Percentiles rank a stretch among this genome's conserved stretches.
Conservation (phyloP, 1,140 invertebrate genomes). For the Chironomus striatipennis region DNA sequence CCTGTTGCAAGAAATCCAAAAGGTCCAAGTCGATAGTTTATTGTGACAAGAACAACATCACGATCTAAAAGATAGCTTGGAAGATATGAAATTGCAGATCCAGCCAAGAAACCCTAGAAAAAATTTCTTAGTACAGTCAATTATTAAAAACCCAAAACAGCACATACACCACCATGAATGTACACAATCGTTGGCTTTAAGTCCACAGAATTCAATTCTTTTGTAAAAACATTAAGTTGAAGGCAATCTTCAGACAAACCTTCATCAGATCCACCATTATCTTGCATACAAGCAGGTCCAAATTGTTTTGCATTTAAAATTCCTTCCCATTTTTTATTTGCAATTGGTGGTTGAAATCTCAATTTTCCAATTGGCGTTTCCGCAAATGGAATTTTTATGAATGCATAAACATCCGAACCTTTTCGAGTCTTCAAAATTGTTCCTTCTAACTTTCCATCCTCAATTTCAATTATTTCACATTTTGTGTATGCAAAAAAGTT, state of each 20-base stretch:
- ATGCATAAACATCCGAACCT: constrained; percentile 46
- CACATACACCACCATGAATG: constrained; percentile 35
- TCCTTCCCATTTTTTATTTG: not conserved
- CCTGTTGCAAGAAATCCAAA: constrained; percentile 49
- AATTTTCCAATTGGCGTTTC: constrained; percentile 52
- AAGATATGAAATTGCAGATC: constrained; percentile 32
- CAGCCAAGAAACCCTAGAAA: constrained; percentile 31
- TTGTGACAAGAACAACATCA: constrained; percentile 42
- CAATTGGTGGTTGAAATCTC: constrained; percentile 42
- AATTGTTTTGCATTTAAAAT: not conserved
- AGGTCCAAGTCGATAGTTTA: constrained; percentile 43
- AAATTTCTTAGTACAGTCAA: no score
- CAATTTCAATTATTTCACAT: constrained; percentile 38
- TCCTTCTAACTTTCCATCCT: constrained; percentile 41
- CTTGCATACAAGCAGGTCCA: not conserved
- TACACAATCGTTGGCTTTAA: constrained; percentile 35
- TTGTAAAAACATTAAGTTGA: constrained; percentile 70
- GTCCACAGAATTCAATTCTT: constrained; percentile 27
- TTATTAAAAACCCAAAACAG: not conserved
- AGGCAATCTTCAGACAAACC: constrained; percentile 67
- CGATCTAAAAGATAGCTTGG: constrained; percentile 40
- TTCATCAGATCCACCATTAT: constrained; percentile 27
- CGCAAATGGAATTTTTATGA: constrained; percentile 59
- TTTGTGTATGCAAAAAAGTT: not conserved
- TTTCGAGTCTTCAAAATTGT: constrained; percentile 35